These are phyloP conservation scores for Prochilodus magdalenae DNA, from an alignment of 2,113 vertebrate genomes.

Conservation along the genomic window DNA sequence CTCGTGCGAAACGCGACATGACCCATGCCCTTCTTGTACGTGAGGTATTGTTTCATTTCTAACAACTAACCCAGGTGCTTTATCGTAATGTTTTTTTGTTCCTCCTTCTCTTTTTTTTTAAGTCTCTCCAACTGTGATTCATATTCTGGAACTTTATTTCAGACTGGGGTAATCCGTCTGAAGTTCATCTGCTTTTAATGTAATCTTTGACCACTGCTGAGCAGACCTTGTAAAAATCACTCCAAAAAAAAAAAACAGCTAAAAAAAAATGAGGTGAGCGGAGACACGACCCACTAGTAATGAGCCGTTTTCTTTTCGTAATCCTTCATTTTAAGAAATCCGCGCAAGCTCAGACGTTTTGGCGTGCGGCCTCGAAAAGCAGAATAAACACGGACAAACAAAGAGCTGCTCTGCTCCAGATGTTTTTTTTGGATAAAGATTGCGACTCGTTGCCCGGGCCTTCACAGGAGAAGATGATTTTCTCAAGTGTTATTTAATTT, in stretches of 20 bases:
- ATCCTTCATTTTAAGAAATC: conserved; percentile 54
- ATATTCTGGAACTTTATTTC: conserved; percentile 38
- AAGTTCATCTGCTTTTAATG: conserved; percentile 57
- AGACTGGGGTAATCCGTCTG: conserved; percentile 21
- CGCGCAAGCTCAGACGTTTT: conserved; percentile 49
- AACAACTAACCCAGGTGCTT: conserved; percentile 23
- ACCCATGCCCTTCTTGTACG: conserved; percentile 5
- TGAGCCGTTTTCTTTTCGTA: conserved; percentile 53
- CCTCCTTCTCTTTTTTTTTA: conserved; percentile 18
- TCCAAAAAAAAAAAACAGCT: background rate
- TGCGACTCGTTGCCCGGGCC: conserved; percentile 20
- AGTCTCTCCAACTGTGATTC: conserved; percentile 43
- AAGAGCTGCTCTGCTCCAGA: conserved; percentile 52
- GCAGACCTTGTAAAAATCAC: conserved; percentile 24
- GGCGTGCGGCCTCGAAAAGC: conserved; percentile 47
- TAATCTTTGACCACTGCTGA: conserved; percentile 14
- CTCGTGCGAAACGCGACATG: background rate
- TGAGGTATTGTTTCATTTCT: conserved; percentile 28
- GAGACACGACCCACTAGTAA: conserved; percentile 50
- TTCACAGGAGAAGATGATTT: conserved; percentile 47
- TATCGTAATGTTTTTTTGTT: background rate
- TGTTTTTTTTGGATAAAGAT: conserved; percentile 36
- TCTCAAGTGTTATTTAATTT: conserved; percentile 53
- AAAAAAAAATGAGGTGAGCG: conserved; percentile 29
- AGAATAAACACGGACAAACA: conserved; percentile 61